These are phyloP conservation scores for Morphnarchus princeps DNA, from an alignment of 2,113 vertebrate genomes.

Conservation along the genomic window DNA sequence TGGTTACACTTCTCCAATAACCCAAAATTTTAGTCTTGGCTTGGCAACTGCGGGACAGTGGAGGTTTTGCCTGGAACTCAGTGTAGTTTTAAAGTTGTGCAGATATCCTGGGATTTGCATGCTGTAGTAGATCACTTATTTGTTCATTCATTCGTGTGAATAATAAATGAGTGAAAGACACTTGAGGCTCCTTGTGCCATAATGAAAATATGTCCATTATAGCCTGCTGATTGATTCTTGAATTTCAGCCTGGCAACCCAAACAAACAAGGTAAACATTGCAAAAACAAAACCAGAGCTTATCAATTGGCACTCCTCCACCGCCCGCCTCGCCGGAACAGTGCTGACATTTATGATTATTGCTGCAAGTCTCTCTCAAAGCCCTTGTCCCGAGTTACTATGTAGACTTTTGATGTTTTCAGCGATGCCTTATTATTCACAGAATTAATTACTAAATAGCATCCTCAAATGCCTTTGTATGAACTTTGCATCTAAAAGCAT, in stretches of 20 bases:
- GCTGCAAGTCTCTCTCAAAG: background rate
- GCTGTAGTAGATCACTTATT: background rate
- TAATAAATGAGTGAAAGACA: background rate
- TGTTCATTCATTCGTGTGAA: background rate
- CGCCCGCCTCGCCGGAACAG: background rate
- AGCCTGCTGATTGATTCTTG: background rate
- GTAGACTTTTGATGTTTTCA: background rate
- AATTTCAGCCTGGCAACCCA: slow-evolving; percentile 7
- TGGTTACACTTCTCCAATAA: background rate
- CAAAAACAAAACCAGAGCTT: background rate
- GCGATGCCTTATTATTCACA: background rate
- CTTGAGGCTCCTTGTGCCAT: background rate
- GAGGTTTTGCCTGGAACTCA: background rate
- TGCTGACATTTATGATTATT: background rate
- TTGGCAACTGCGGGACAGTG: background rate
- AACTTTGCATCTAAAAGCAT: slow-evolving; percentile 9
- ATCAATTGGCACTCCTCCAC: background rate
- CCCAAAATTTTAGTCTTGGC: background rate
- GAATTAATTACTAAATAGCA: slow-evolving; percentile 9
- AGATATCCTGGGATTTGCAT: background rate
- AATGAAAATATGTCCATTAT: background rate
- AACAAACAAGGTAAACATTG: background rate
- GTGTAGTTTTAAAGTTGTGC: background rate
- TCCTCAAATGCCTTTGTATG: background rate
- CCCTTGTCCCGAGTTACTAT: background rate